Conservation (phyloP, 2,113 vertebrate genomes). For the Erythrolamprus reginae region DNA sequence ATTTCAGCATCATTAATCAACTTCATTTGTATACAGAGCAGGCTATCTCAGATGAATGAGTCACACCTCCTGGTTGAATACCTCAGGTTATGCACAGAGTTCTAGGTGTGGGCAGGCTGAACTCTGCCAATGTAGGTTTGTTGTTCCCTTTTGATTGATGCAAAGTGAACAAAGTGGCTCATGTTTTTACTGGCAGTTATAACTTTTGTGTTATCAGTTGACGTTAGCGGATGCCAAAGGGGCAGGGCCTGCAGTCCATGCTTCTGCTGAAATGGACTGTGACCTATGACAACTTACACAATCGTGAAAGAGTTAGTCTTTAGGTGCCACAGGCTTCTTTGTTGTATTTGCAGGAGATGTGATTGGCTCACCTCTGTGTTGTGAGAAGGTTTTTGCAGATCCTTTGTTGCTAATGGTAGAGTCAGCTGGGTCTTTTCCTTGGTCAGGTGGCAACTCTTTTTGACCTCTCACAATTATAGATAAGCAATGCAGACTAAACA, state of each 20-base stretch:
- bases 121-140: not conserved
- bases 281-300: not conserved
- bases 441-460: not conserved
- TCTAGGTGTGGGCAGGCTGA: not conserved
- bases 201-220: not conserved
- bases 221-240: not conserved
- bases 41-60: not conserved
- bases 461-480: not conserved
- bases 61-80: not conserved
- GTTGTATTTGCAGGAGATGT: not conserved
- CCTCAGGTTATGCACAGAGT: not conserved
- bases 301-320: not conserved
- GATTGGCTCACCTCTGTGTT: not conserved
- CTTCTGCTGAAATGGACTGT: not conserved
- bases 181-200: not conserved
- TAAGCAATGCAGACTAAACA: not conserved
- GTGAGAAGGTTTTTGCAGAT: not conserved
- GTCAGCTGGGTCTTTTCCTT: not conserved
- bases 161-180: not conserved
- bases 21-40: not conserved
- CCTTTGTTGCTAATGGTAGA: not conserved
- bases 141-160: not conserved
- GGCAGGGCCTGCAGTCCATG: not conserved
- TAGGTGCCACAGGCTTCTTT: not conserved
- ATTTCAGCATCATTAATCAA: not conserved